Conservation (phyloP, 1,140 invertebrate genomes). For the Xylocopa sonorina region DNA sequence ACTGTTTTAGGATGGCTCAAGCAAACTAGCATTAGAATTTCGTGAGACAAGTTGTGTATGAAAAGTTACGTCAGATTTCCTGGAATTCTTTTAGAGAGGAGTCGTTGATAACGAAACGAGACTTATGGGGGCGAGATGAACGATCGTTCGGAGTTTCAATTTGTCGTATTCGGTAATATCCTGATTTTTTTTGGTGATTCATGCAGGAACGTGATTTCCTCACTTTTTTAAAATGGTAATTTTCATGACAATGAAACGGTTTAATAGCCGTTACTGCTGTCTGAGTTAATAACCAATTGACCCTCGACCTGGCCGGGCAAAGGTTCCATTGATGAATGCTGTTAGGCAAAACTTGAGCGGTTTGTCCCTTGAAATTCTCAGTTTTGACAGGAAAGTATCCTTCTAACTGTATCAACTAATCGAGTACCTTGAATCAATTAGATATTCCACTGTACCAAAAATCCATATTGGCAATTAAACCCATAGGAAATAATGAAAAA, state of each 20-base stretch:
- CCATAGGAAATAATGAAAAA: no score
- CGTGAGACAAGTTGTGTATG: not conserved
- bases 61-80: not conserved
- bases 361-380: constrained; percentile 27
- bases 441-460: not conserved
- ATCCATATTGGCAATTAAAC: not conserved
- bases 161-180: not conserved
- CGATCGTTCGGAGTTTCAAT: not conserved
- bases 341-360: constrained; percentile 60
- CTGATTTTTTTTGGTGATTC: constrained; percentile 9
- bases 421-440: not conserved
- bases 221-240: constrained; percentile 37
- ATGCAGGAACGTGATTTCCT: constrained; percentile 15
- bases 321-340: constrained; percentile 73
- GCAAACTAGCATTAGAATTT: not conserved
- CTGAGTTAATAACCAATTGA: constrained; percentile 81
- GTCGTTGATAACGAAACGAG: not conserved
- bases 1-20: not conserved
- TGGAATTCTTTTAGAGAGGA: not conserved
- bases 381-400: not conserved
- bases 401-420: no score
- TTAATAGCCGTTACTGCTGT: constrained; percentile 64
- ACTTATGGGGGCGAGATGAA: not conserved
- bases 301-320: constrained; percentile 73
- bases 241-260: constrained; percentile 66